phyloP scores from a whole-genome alignment of 2,888 invertebrate species.

The Rhagophthalmus giganteus region DNA sequence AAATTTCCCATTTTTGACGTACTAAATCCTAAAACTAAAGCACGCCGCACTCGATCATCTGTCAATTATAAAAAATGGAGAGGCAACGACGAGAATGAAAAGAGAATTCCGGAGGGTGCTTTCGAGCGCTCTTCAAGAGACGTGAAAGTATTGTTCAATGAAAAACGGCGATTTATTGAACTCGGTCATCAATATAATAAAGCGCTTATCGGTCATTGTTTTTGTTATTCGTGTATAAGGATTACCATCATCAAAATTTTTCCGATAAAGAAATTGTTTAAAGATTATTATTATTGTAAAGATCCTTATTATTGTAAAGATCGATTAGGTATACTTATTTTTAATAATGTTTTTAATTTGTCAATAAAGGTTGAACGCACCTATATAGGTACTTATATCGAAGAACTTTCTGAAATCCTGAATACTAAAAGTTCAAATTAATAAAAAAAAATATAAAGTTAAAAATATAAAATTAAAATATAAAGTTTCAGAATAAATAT shows the following conservation, averaged over 20 bases:
- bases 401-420: no score
- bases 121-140: slow-evolving; percentile 34
- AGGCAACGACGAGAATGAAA: slow-evolving; percentile 37
- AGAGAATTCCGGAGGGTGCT: slow-evolving; percentile 35
- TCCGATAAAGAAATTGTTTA: slow-evolving; percentile 7
- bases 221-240: slow-evolving; percentile 19
- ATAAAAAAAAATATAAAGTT: no score
- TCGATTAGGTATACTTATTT: no score
- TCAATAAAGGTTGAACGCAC: no score
- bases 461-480: no score
- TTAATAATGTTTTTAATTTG: no score
- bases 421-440: no score
- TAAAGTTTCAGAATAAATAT: no score
- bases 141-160: slow-evolving; percentile 27
- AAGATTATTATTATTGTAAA: no score
- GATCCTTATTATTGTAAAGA: no score
- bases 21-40: slow-evolving; percentile 19
- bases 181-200: slow-evolving; percentile 34
- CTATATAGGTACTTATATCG: no score
- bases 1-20: no score
- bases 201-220: slow-evolving; percentile 36
- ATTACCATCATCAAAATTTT: slow-evolving; percentile 7
- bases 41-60: slow-evolving; percentile 41
- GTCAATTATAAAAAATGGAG: slow-evolving; percentile 33
- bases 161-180: slow-evolving; percentile 35